phyloP scores from a whole-genome alignment of 2,888 invertebrate genomes.

The Gibbula magus region DNA sequence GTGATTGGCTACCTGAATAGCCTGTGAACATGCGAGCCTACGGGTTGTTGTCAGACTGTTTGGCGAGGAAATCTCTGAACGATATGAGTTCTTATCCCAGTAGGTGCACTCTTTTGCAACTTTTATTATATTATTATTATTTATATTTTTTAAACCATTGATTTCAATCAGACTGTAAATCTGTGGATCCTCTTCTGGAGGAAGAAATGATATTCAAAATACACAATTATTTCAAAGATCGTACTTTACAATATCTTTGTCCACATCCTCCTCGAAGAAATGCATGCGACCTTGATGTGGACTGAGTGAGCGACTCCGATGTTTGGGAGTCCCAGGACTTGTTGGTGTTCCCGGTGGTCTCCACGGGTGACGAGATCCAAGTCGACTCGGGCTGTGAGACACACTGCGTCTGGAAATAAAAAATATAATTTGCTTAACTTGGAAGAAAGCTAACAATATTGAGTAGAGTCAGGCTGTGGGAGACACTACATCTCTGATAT shows the following conservation, averaged over 20 bases:
- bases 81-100: too few species aligned
- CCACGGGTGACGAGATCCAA: background rate
- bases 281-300: background rate
- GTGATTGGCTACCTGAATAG: too few species aligned
- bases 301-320: conserved; percentile 7
- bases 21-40: too few species aligned
- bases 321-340: background rate
- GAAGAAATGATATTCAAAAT: too few species aligned
- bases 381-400: conserved; percentile 49
- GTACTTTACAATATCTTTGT: conserved; percentile 52
- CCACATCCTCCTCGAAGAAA: conserved; percentile 43
- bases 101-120: too few species aligned
- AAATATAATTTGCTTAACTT: background rate
- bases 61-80: too few species aligned
- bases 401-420: conserved; percentile 37
- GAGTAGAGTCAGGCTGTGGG: background rate
- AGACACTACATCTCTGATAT: background rate
- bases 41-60: too few species aligned
- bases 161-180: too few species aligned
- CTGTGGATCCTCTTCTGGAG: too few species aligned
- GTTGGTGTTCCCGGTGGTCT: background rate
- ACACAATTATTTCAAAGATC: background rate
- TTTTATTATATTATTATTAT: too few species aligned
- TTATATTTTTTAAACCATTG: too few species aligned
- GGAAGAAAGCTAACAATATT: background rate